Base-by-base conservation (phyloP, 2,888 invertebrate genomes). In the Rhingia campestris region DNA sequence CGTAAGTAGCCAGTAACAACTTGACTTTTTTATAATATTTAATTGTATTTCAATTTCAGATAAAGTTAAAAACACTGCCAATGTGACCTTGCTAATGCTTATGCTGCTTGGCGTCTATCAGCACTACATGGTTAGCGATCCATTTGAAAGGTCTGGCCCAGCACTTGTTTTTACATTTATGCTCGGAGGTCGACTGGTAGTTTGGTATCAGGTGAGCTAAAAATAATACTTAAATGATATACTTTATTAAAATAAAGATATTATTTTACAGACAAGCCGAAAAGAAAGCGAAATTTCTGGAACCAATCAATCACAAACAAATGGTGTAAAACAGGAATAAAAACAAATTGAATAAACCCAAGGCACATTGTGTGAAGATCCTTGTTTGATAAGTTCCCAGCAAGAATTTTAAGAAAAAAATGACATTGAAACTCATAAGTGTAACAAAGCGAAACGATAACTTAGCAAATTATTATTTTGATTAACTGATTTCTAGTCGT, bases 71-170 rank as follows among this genome's bases (percentile, higher is more conserved):
- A 97, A 98, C 91, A 93, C 94, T 58, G 97, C 98, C 51, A 99
- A 99, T 92, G 92, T 96, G 7, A 94, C 96, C 39, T 93, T 99
- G 79, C 93, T 99, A 49, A 86, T 96, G 64, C 92, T 98, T 86
- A 98, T 97, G 94, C 90, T 97, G 84, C 94, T 97, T 92, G 97
- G 97, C 41, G 96, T 97, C 70, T 98, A 98, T 91, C 97, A 97
- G 10, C 98, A 98, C 90, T 95, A 96, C 89, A 96, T 97, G 95
- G 96, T 97, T 39, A 96, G 96, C 66, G 97, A 98, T 91, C 97
- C 97, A 87, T 95, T 98, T 91, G 97, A 98, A 91, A 94, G 97
- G 87, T 96, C 96, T 67, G 97, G 97, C 10, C 97, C 97, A 0
- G 96, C 97, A 72, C 92, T 97, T 89, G 97, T 97, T 86, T 98